Percentiles rank a stretch among this genome's conserved stretches.
Conservation (phyloP, 2,797 vertebrate genomes). For the Coregonus sp. region DNA sequence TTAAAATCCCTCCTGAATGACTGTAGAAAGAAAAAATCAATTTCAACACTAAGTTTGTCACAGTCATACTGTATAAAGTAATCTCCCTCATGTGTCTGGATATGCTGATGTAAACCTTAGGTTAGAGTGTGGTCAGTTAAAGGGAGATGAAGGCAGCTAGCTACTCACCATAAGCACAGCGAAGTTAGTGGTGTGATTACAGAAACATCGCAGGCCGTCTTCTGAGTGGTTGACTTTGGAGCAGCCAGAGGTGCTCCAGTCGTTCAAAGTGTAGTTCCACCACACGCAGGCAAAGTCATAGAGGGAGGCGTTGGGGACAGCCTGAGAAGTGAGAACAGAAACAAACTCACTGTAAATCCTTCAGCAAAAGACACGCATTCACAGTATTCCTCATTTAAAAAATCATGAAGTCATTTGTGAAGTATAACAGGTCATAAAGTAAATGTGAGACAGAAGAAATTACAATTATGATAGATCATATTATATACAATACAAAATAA, state of each 20-base stretch:
- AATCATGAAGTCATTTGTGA: background rate
- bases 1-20: slow-evolving; percentile 62
- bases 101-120: too few species aligned
- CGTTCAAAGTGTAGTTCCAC: slow-evolving; percentile 60
- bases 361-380: background rate
- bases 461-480: background rate
- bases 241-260: slow-evolving; percentile 74
- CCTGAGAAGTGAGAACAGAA: slow-evolving; percentile 35
- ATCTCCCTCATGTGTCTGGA: background rate
- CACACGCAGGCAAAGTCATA: slow-evolving; percentile 71
- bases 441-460: background rate
- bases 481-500: background rate
- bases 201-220: slow-evolving; percentile 59
- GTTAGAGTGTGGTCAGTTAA: background rate
- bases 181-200: slow-evolving; percentile 78
- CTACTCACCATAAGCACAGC: slow-evolving; percentile 74
- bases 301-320: background rate
- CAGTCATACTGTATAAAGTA: background rate
- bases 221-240: slow-evolving; percentile 38
- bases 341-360: background rate
- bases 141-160: background rate
- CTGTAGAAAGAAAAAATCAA: slow-evolving; percentile 54
- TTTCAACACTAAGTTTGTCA: background rate
- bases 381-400: background rate
- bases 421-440: background rate